Base-by-base conservation (phyloP, 2,888 invertebrate species). In the Conistra vaccinii region DNA sequence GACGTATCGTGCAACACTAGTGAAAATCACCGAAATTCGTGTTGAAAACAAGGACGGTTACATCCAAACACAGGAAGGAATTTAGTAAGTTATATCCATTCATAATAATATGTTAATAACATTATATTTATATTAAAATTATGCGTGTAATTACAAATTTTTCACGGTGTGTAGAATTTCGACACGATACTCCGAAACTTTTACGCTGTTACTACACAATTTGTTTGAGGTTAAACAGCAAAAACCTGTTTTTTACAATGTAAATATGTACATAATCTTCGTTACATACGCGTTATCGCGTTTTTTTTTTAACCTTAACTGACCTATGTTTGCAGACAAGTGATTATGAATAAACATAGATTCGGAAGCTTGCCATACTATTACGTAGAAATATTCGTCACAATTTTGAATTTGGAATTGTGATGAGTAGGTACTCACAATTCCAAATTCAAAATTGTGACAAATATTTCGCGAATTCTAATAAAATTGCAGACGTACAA, bases 1-100 rank as follows among this genome's bases (percentile, higher is more conserved):
- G 88, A 91, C 91, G 91, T 89, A 65, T 85, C 62, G 78, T 69
- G 81, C 58, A 51, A 20, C 73, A 67, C 29, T 48, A 80, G 57
- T 75, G 48, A 42, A 55, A 73, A 68, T 32, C 0, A 72, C 20
- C 3, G 12, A 69, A 78, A 73, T 10, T 48, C 2, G 81, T 80
- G 80, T 62, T 48, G 9, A 51, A 61, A 48, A 39, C 55, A 60
- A 67, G 48, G 14, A 82, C 58, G 12, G 23, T 32, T 32, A 60
- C n/a, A 75, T 51, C 39, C 10, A 39, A 51, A 42, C 23, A 69
- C 51, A 61, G 71, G 53, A 79, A 72, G 26, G 57, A 76, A 77
- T 45, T 74, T 55, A 73, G 86, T 87, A 75, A 86, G 87, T 87
- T 5, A 29, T 48, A 61, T 55, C 45, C 10, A 58, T n/a, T 68